Conservation (phyloP, 2,888 invertebrate species). For the Gerris lacustris region DNA sequence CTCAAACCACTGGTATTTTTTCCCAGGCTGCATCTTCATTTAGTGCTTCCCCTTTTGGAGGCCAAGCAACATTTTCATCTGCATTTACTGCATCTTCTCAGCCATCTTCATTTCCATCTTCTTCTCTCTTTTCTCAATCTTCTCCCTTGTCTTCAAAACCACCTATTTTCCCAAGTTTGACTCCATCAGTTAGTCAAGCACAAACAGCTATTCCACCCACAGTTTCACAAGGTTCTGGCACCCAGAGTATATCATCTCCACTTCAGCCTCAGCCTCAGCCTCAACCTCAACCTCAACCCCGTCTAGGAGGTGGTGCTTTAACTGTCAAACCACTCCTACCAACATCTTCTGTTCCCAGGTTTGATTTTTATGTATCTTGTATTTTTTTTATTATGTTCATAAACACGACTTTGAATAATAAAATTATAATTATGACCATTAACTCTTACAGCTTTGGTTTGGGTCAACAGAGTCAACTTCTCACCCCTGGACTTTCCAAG, state of each 20-base stretch:
- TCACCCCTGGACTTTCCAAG: no score
- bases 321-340: no score
- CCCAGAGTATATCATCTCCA: background rate
- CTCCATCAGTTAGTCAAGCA: background rate
- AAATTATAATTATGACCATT: no score
- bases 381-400: no score
- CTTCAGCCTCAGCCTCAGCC: background rate
- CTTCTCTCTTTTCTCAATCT: background rate
- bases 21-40: background rate
- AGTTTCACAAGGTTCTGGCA: no score
- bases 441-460: no score
- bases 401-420: no score
- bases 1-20: background rate
- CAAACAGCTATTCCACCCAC: no score
- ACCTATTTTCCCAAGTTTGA: background rate
- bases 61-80: background rate
- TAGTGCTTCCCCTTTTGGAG: background rate
- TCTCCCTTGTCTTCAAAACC: background rate
- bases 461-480: no score
- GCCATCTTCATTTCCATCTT: background rate
- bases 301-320: no score
- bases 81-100: background rate
- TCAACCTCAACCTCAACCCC: background rate
- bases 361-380: no score
- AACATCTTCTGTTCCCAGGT: no score